Conservation (phyloP, 2,888 invertebrate species). For the Aelia acuminata region DNA sequence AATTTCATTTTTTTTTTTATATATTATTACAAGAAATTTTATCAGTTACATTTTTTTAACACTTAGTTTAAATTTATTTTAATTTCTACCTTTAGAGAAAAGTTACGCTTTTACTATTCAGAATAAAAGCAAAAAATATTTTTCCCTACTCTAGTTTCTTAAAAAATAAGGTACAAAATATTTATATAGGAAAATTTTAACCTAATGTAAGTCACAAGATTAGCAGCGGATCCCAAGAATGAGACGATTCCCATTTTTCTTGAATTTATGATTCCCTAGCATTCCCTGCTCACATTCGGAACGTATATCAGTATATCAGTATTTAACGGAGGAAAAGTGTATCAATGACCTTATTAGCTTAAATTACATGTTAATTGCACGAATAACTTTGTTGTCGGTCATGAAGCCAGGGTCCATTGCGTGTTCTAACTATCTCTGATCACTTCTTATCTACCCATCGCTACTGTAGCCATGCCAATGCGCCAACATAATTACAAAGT, state of each 20-base stretch:
- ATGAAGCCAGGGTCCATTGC: not conserved
- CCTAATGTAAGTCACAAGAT: not conserved
- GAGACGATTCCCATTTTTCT: not conserved
- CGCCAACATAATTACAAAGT: no score
- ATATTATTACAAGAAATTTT: no score
- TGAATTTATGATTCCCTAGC: not conserved
- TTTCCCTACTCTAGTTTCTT: not conserved
- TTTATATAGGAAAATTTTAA: not conserved
- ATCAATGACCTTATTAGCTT: not conserved
- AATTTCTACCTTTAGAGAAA: no score
- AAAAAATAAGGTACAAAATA: not conserved
- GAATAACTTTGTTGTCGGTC: not conserved
- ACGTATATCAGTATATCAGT: not conserved
- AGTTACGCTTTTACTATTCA: no score
- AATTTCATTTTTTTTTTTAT: no score
- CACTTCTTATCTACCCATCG: not conserved
- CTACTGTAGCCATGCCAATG: not conserved
- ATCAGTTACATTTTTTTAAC: no score
- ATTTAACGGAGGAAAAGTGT: not conserved
- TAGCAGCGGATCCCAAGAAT: not conserved
- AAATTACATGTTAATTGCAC: not conserved
- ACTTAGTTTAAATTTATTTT: no score
- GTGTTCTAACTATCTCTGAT: not conserved
- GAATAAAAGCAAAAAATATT: no score
- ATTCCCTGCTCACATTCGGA: not conserved